Conservation (phyloP, 2,797 vertebrate species). For the Notolepis coatsorum region DNA sequence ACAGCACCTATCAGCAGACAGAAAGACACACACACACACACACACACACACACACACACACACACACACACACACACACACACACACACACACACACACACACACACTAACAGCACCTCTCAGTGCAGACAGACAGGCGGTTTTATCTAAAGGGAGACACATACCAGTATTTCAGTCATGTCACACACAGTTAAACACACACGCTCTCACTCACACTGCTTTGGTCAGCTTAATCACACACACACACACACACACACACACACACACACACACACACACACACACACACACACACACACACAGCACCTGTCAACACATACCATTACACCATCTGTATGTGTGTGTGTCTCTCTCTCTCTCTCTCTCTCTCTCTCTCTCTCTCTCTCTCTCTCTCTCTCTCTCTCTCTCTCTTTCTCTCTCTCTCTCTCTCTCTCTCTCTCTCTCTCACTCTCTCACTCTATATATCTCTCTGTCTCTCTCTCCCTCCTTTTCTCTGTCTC, state of each 20-base stretch:
- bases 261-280: not conserved
- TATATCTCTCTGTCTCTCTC: no score
- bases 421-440: not conserved
- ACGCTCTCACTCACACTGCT: not conserved
- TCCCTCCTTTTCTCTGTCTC: no score
- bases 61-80: not conserved
- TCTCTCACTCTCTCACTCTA: not conserved
- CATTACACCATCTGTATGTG: not conserved
- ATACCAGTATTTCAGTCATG: no score
- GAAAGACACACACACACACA: no score
- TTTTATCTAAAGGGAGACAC: no score
- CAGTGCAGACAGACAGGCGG: no score
- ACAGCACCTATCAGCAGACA: no score
- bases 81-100: not conserved
- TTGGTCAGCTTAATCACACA: no score
- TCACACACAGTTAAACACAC: not conserved
- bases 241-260: not conserved
- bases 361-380: not conserved
- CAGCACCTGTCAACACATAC: not conserved
- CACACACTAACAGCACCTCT: no score
- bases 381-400: not conserved
- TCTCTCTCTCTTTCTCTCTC: not conserved
- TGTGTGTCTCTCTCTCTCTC: not conserved
- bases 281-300: not conserved
- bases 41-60: not conserved